These are phyloP conservation scores for Aphelenchoides avenae DNA, from an alignment of 1,140 invertebrate species.

Conservation along the genomic window DNA sequence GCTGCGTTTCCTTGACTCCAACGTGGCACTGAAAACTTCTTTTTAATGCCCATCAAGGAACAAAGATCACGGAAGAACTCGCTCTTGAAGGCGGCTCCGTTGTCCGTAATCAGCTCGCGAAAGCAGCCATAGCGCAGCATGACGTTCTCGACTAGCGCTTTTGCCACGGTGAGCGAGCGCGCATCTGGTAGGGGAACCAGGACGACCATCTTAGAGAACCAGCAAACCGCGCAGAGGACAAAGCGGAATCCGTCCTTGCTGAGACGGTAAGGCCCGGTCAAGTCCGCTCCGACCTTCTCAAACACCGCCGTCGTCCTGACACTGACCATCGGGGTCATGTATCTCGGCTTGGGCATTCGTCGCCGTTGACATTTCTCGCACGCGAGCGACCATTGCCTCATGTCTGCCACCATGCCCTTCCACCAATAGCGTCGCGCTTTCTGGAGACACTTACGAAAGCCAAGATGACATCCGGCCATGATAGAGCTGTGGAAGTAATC, in stretches of 20 bases:
- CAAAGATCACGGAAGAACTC: conserved; percentile 14
- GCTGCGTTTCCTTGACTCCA: conserved; percentile 11
- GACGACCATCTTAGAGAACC: conserved; percentile 6
- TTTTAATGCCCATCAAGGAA: neutral
- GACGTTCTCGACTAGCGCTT: conserved; percentile 11
- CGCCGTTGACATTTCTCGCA: conserved; percentile 10
- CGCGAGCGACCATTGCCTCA: neutral
- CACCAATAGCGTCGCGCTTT: conserved; percentile 19
- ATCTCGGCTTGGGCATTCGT: conserved; percentile 2
- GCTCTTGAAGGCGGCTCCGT: conserved; percentile 7
- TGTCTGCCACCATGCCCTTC: conserved; percentile 3
- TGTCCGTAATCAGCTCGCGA: conserved; percentile 4
- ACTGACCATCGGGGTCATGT: neutral
- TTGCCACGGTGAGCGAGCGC: conserved; percentile 1
- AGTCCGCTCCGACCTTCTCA: conserved; percentile 12
- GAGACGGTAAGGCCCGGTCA: conserved; percentile 6
- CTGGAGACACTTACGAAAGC: conserved; percentile 1
- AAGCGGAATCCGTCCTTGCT: conserved; percentile 3
- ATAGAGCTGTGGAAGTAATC: conserved; percentile 10
- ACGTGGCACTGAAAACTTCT: neutral
- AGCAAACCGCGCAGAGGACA: conserved; percentile 8
- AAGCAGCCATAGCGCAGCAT: conserved; percentile 5
- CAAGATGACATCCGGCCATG: conserved; percentile 11
- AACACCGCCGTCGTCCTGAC: conserved; percentile 1
- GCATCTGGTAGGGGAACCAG: conserved; percentile 11